These are phyloP conservation scores for Rachycentron canadum DNA, from an alignment of 2,797 vertebrate genomes.

Conservation along the genomic window DNA sequence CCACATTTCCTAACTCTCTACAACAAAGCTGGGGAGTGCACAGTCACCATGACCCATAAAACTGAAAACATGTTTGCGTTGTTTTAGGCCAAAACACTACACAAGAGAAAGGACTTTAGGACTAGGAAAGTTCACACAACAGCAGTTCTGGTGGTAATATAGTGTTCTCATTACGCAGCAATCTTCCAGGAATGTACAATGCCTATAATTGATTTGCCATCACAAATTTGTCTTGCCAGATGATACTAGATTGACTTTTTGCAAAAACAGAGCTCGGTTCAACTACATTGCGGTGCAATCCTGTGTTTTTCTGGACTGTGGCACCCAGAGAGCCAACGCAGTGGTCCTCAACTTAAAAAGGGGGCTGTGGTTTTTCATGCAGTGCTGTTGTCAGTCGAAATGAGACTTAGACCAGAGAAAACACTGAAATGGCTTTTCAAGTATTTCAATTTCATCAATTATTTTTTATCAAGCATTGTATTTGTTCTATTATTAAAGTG, in stretches of 20 bases:
- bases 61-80: not conserved
- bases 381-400: not conserved
- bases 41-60: not conserved
- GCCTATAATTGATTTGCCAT: no score
- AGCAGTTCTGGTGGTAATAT: not conserved
- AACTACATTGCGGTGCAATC: not conserved
- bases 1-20: not conserved
- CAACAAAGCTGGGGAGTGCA: not conserved
- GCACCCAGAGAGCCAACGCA: no score
- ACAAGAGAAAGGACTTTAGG: not conserved
- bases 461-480: no score
- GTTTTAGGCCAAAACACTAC: not conserved
- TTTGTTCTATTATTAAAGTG: no score
- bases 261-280: not conserved
- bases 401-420: no score
- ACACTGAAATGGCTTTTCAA: no score
- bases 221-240: not conserved
- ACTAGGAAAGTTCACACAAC: not conserved
- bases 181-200: not conserved
- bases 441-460: no score
- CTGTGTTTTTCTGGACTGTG: not conserved
- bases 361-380: no score
- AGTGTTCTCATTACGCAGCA: no score
- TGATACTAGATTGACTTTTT: not conserved
- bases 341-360: no score